A percentile compares a stretch with the other conserved stretches of the same genome.
phyloP scores from a whole-genome alignment of 2,113 vertebrate species.

The Pholis gunnellus region DNA sequence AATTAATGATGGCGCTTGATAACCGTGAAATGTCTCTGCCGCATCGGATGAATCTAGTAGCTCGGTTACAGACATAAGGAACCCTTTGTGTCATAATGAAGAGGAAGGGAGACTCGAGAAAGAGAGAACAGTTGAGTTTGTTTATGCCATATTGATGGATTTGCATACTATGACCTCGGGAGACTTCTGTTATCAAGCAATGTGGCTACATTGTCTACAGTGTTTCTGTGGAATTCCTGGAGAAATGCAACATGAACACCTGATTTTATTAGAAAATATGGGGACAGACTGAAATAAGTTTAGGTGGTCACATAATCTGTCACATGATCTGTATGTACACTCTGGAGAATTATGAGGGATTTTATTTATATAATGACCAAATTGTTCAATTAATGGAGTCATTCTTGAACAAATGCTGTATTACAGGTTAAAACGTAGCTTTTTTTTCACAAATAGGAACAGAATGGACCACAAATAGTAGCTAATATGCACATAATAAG shows the following conservation, averaged over 20 bases:
- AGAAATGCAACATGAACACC: background rate
- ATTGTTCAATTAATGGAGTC: background rate
- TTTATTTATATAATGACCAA: background rate
- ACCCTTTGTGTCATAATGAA: background rate
- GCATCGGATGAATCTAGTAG: slow-evolving; percentile 34
- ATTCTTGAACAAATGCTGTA: background rate
- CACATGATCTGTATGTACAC: no score
- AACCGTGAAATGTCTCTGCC: slow-evolving; percentile 62
- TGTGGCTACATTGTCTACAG: background rate
- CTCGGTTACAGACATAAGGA: slow-evolving; percentile 44
- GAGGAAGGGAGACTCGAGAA: background rate
- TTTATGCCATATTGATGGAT: slow-evolving; percentile 5
- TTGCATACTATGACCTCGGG: slow-evolving; percentile 1
- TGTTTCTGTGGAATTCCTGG: background rate
- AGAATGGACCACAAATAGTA: background rate
- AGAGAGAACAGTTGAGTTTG: slow-evolving; percentile 6
- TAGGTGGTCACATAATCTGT: background rate
- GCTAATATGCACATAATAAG: background rate
- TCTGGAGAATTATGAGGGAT: background rate
- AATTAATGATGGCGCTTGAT: slow-evolving; percentile 58
- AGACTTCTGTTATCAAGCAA: background rate
- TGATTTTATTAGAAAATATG: background rate
- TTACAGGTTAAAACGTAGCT: background rate
- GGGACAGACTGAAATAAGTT: background rate
- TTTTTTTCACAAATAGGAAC: background rate